phyloP scores from a whole-genome alignment of 2,113 vertebrate genomes.

The Actinemys pallida region DNA sequence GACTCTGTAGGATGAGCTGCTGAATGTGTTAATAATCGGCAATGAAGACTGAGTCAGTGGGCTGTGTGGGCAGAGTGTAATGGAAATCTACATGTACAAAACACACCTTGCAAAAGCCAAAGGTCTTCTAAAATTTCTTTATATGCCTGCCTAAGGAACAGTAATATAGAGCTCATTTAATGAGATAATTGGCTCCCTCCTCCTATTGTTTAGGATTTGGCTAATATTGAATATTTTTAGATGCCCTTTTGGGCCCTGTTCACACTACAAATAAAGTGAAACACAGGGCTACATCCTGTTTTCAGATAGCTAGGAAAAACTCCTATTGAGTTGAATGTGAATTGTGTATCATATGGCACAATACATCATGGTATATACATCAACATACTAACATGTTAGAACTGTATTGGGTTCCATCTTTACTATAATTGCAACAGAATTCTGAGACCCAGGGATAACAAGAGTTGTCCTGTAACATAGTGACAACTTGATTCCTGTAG shows the following conservation, averaged over 20 bases:
- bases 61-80: background rate
- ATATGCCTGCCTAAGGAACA: background rate
- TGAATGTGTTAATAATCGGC: background rate
- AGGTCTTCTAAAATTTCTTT: background rate
- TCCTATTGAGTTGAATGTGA: rapidly evolving
- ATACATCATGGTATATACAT: rapidly evolving
- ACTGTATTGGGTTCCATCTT: rapidly evolving
- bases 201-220: rapidly evolving
- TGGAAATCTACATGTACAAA: background rate
- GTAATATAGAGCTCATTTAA: background rate
- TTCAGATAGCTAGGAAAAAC: rapidly evolving
- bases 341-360: rapidly evolving
- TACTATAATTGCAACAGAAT: rapidly evolving
- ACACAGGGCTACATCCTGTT: rapidly evolving
- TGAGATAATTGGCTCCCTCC: background rate
- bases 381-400: rapidly evolving
- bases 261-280: background rate
- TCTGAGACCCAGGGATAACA: rapidly evolving
- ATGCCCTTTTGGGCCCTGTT: background rate
- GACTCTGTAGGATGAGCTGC: background rate
- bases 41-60: background rate
- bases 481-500: rapidly evolving
- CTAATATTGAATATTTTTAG: background rate
- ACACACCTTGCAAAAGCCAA: background rate
- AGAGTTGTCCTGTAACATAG: background rate